Evolutionary conservation across 1,140 invertebrate species (phyloP).

Genomic region (Pentalonia nigronervosa): DNA sequence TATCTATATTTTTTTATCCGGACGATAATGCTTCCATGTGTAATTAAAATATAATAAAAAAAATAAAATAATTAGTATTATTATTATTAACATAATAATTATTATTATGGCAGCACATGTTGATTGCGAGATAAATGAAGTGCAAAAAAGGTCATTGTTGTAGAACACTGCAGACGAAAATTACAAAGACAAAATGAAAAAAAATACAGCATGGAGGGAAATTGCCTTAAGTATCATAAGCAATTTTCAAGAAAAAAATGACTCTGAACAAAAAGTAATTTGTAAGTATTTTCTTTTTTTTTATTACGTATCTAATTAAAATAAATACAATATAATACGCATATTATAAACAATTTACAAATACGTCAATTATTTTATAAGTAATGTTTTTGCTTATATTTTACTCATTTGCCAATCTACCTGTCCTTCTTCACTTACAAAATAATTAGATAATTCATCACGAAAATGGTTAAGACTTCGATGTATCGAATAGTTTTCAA

Average conservation of each 20-base stretch:
- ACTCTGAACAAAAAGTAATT: conserved; percentile 21
- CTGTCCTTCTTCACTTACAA: too few species aligned
- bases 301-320: too few species aligned
- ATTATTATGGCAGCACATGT: not conserved
- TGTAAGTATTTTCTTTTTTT: too few species aligned
- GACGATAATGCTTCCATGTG: not conserved
- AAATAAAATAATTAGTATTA: not conserved
- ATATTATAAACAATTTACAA: too few species aligned
- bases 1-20: conserved; percentile 4
- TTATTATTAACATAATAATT: not conserved
- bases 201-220: conserved; percentile 16
- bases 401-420: too few species aligned
- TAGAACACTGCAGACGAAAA: conserved; percentile 27
- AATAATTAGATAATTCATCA: too few species aligned
- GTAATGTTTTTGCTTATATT: too few species aligned
- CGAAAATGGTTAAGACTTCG: too few species aligned
- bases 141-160: conserved; percentile 34
- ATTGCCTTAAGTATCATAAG: conserved; percentile 26
- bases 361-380: too few species aligned
- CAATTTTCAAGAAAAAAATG: conserved; percentile 30
- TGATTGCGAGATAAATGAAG: conserved; percentile 31
- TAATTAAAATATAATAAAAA: not conserved
- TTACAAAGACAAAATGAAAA: conserved; percentile 27
- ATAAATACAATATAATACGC: too few species aligned
- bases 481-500: too few species aligned